Evolutionary conservation across 2,888 invertebrate genomes (phyloP).

Genomic region (Mimachlamys varia): DNA sequence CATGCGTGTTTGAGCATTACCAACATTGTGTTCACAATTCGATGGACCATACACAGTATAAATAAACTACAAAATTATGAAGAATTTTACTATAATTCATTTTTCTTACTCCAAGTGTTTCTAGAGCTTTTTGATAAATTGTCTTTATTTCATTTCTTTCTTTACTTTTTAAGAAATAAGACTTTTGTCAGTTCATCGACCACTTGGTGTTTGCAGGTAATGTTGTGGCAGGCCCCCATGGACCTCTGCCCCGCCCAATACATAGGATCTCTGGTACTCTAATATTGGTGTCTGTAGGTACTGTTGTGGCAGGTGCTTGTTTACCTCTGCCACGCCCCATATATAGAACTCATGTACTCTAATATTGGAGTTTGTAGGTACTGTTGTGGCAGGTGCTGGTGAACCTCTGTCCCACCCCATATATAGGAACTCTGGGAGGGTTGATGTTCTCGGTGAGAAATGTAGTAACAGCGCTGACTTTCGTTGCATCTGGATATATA

Average conservation of each 20-base stretch:
- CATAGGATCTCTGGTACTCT: not conserved
- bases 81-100: no score
- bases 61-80: no score
- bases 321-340: not conserved
- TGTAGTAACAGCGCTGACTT: not conserved
- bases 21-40: no score
- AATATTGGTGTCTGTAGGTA: not conserved
- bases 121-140: no score
- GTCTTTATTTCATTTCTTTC: no score
- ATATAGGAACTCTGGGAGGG: not conserved
- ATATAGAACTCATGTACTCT: not conserved
- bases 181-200: no score
- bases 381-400: not conserved
- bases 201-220: not conserved
- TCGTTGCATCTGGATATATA: not conserved
- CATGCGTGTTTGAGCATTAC: no score
- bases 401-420: not conserved
- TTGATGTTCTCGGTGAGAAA: not conserved
- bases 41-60: no score
- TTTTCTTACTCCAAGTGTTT: no score
- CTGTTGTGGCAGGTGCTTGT: not conserved
- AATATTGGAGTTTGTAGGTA: no score
- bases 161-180: no score
- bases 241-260: not conserved
- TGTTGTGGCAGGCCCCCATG: not conserved